Percentiles rank a stretch among this genome's conserved stretches.
Conservation (phyloP, 2,113 vertebrate genomes). For the Barbus barbus region DNA sequence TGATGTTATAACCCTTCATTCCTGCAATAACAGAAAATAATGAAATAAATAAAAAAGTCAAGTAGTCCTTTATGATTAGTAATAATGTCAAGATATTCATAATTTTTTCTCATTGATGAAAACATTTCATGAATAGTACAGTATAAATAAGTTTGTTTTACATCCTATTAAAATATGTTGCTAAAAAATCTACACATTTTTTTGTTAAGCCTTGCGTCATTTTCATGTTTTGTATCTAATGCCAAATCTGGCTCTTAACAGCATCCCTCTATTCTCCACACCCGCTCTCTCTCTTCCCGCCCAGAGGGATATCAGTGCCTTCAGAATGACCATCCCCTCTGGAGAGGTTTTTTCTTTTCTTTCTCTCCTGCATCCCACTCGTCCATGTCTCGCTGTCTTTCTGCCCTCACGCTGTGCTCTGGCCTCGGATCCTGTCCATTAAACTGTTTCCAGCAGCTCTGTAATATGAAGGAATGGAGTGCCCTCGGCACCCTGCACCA, state of each 20-base stretch:
- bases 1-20: not conserved
- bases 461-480: conserved; percentile 66
- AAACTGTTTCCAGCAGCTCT: conserved; percentile 60
- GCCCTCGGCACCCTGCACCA: conserved; percentile 60
- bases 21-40: too few species aligned
- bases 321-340: conserved; percentile 34
- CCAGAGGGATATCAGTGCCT: conserved; percentile 32
- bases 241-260: conserved; percentile 47
- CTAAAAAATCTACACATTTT: not conserved
- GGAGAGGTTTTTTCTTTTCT: not conserved
- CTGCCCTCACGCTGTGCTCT: conserved; percentile 24
- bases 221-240: conserved; percentile 56
- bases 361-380: not conserved
- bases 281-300: conserved; percentile 12
- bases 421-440: conserved; percentile 63
- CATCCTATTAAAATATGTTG: too few species aligned
- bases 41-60: too few species aligned
- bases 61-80: not conserved
- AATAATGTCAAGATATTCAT: not conserved
- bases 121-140: not conserved
- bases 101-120: too few species aligned
- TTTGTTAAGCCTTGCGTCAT: conserved; percentile 40
- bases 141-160: not conserved
- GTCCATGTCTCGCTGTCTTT: not conserved
- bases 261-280: conserved; percentile 19